Evolutionary conservation across 2,113 vertebrate genomes (phyloP).

Genomic region (Oreochromis niloticus): DNA sequence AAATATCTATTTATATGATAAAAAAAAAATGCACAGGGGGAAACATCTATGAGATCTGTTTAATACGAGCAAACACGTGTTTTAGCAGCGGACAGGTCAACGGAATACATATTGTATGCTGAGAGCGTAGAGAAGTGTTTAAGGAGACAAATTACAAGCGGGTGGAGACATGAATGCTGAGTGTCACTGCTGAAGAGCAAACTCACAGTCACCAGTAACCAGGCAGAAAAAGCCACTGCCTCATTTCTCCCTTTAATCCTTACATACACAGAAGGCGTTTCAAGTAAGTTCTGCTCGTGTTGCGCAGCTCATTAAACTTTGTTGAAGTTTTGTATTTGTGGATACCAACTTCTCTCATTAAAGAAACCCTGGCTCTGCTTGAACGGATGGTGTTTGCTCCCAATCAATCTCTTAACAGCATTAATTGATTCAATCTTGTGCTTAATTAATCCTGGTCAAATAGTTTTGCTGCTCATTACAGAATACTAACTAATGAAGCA

Average conservation of each 20-base stretch:
- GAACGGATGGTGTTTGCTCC: slow-evolving; percentile 32
- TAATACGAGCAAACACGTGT: not conserved
- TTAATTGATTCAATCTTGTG: slow-evolving; percentile 60
- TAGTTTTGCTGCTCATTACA: slow-evolving; percentile 38
- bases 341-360: slow-evolving; percentile 51
- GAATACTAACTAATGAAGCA: slow-evolving; percentile 43
- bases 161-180: not conserved
- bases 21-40: not conserved
- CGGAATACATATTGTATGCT: not conserved
- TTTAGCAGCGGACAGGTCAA: not conserved
- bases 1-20: not conserved
- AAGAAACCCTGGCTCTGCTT: not conserved
- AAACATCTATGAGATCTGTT: not conserved
- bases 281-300: not conserved
- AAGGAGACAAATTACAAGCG: not conserved
- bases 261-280: not conserved
- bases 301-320: slow-evolving; percentile 41
- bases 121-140: not conserved
- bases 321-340: slow-evolving; percentile 6
- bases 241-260: not conserved
- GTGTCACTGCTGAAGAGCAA: not conserved
- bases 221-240: not conserved
- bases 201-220: not conserved
- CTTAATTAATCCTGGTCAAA: slow-evolving; percentile 64
- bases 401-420: slow-evolving; percentile 56